Evolutionary conservation across 1,140 invertebrate species (phyloP).

Genomic region (Daktulosphaira vitifoliae): DNA sequence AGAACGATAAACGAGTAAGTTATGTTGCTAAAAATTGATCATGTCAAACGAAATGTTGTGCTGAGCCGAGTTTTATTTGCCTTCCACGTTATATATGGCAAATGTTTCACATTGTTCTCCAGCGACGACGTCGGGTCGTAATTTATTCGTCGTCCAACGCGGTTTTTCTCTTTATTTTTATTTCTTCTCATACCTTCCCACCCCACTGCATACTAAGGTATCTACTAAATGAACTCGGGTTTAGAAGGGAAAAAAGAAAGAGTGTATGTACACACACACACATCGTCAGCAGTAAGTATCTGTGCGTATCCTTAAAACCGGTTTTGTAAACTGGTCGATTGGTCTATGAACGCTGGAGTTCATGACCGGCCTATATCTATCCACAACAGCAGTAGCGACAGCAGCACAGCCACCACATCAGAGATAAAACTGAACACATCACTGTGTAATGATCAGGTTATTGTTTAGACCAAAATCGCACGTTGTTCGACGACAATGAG

Average conservation of each 20-base stretch:
- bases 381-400: too few species aligned
- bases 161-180: neutral
- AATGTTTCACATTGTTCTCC: conserved; percentile 27
- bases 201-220: neutral
- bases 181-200: neutral
- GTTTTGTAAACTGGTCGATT: conserved; percentile 16
- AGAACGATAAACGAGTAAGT: conserved; percentile 12
- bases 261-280: neutral
- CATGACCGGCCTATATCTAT: neutral
- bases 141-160: conserved; percentile 21
- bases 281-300: too few species aligned
- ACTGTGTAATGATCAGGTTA: too few species aligned
- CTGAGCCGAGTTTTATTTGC: neutral
- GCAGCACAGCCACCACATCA: too few species aligned
- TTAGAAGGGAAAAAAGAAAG: neutral
- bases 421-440: too few species aligned
- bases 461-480: too few species aligned
- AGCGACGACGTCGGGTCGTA: neutral
- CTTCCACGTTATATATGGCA: neutral
- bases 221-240: neutral
- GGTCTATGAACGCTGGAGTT: conserved; percentile 4
- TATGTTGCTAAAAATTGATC: conserved; percentile 23
- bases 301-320: neutral
- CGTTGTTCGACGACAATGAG: too few species aligned
- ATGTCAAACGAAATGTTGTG: conserved; percentile 10